phyloP scores from a whole-genome alignment of 2,797 vertebrate genomes.

The Alfaro cultratus region DNA sequence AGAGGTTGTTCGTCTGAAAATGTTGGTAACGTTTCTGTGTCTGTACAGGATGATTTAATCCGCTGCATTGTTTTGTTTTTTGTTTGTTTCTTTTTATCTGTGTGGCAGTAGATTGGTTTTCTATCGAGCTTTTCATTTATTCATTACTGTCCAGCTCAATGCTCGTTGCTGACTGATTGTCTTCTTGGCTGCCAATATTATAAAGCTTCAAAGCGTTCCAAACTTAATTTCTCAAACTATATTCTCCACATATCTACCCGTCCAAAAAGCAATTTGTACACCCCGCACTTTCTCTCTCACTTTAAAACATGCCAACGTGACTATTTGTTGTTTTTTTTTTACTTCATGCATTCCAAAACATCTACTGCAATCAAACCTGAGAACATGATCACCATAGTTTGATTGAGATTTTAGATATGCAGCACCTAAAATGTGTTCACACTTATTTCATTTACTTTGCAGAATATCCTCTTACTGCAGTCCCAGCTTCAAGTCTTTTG shows the following conservation, averaged over 20 bases:
- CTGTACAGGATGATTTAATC: neutral
- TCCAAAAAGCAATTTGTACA: constrained; percentile 1
- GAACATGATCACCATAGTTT: neutral
- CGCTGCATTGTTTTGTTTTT: neutral
- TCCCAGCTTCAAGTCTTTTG: neutral
- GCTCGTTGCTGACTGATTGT: constrained; percentile 19
- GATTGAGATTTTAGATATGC: neutral
- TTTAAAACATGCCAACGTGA: constrained; percentile 27
- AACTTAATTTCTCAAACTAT: constrained; percentile 28
- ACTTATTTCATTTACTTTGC: neutral
- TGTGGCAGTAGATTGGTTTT: constrained; percentile 6
- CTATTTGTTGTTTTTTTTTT: neutral
- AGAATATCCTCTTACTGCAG: neutral
- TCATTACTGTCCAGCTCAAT: constrained; percentile 28
- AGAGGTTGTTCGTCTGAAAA: neutral
- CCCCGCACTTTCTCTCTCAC: constrained; percentile 35
- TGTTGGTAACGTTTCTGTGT: neutral
- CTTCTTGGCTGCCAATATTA: constrained; percentile 19
- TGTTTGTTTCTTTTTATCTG: neutral
- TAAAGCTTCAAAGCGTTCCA: constrained; percentile 19
- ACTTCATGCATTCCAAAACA: constrained; percentile 19
- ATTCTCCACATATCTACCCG: constrained; percentile 20
- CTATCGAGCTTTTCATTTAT: constrained; percentile 15
- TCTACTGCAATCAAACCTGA: neutral
- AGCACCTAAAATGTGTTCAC: neutral